Evolutionary conservation across 2,888 invertebrate species (phyloP).

Genomic region (Microplitis manilae): DNA sequence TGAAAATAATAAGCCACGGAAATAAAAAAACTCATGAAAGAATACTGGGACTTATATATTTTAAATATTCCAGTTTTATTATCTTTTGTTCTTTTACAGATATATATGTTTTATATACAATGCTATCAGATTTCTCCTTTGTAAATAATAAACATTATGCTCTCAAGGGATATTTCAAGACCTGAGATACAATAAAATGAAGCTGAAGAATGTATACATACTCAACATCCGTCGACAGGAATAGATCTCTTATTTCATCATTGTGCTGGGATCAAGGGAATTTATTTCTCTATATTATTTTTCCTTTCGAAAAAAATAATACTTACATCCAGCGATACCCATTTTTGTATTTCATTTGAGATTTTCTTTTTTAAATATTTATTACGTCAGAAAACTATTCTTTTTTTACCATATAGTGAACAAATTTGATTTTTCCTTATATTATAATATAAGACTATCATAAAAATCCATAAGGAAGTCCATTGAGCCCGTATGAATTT

Average conservation of each 20-base stretch:
- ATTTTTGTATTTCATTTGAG: background rate
- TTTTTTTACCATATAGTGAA: no score
- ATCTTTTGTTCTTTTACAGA: background rate
- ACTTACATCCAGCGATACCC: conserved; percentile 9
- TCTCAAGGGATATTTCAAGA: background rate
- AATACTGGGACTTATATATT: no score
- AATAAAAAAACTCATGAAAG: no score
- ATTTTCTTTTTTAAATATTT: no score
- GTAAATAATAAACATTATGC: background rate
- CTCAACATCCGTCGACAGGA: background rate
- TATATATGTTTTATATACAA: background rate
- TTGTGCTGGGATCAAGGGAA: conserved; percentile 3
- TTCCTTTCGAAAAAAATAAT: conserved; percentile 9
- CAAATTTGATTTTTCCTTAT: no score
- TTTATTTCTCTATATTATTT: background rate
- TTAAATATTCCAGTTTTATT: conserved; percentile 12
- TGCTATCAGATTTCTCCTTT: conserved; percentile 10
- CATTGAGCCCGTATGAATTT: no score
- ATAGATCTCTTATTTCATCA: conserved; percentile 1
- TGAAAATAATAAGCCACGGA: no score
- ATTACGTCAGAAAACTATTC: no score
- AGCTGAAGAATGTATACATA: background rate
- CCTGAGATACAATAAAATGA: background rate
- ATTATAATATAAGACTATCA: no score
- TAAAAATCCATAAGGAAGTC: no score